These are phyloP conservation scores for Hippolais icterina DNA, from an alignment of 2,113 vertebrate genomes.

Conservation along the genomic window DNA sequence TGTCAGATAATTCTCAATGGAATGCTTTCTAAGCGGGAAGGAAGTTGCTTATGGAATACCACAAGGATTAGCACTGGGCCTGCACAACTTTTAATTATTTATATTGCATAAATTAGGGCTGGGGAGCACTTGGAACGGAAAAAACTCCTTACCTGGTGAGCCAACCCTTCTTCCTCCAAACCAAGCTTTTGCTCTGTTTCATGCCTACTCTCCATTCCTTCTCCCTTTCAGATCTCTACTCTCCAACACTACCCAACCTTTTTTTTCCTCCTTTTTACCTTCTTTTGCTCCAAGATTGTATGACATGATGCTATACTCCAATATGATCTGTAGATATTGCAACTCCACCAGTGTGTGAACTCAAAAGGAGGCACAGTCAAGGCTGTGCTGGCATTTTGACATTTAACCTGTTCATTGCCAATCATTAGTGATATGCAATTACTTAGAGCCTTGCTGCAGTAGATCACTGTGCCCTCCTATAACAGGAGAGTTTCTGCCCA, in stretches of 20 bases:
- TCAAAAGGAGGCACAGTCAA: neutral
- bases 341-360: neutral
- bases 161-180: neutral
- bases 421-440: neutral
- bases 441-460: neutral
- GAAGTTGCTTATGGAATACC: conserved; percentile 60
- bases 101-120: conserved; percentile 32
- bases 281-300: neutral
- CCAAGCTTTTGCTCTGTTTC: neutral
- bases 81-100: conserved; percentile 47
- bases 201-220: neutral
- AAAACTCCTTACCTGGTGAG: neutral
- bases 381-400: neutral
- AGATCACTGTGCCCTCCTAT: neutral
- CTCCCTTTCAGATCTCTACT: neutral
- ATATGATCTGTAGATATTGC: neutral
- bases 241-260: neutral
- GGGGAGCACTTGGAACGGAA: neutral
- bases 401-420: neutral
- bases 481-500: neutral
- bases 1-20: conserved; percentile 19
- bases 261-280: neutral
- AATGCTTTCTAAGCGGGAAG: conserved; percentile 16
- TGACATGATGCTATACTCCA: neutral
- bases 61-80: conserved; percentile 38